Evolutionary conservation across 2,797 vertebrate species (phyloP), one percentile per base, ranked within the genome.

Genomic region (Enteromius treurensis): DNA sequence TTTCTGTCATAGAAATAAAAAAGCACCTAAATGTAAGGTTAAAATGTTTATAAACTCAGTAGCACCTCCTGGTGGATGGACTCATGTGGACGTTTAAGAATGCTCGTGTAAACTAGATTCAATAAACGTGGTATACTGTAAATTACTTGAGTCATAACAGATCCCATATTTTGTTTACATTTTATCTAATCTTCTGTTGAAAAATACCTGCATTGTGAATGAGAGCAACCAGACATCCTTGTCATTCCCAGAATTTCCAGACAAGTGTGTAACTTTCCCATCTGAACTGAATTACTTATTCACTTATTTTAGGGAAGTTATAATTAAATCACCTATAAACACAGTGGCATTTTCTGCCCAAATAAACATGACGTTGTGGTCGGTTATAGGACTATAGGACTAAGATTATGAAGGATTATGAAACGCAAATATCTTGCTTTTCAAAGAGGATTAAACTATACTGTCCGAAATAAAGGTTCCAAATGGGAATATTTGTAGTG

Each of bases 51-150:
- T 4, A 14, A 60, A 62, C 37, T 70, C 37, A 10, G 15, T 34
- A 64, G 29, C 80, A 5, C 55, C 69, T 45, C 21, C 69, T 81
- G 58, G 40, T 51, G 80, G 69, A 74, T 37, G 4, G 42, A 21
- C 55, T 42, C 15, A 26, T 23, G 55, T 37, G 6, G 19, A 73
- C 13, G 29, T 15, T n/a, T 19, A n/a, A 51, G 10, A 74, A n/a
- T 34, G 29, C 47, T 74, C 0, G 1, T 4, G 51, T 58, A 9
- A 23, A 58, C 13, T 17, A 58, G 14, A n/a, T 75, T 55, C 5
- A 55, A 55, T 55, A 40, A 40, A 76, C 10, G 29, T 32, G 11
- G 53, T 21, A 49, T 17, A 34, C 10, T 73, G 70, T 32, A 21
- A 32, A 73, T 51, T 34, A 34, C 17, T 13, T 26, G 42, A 7